Evolutionary conservation across 2,113 vertebrate genomes (phyloP), one percentile per base, ranked within the genome.

Genomic region (Sterrhoptilus dennistouni): DNA sequence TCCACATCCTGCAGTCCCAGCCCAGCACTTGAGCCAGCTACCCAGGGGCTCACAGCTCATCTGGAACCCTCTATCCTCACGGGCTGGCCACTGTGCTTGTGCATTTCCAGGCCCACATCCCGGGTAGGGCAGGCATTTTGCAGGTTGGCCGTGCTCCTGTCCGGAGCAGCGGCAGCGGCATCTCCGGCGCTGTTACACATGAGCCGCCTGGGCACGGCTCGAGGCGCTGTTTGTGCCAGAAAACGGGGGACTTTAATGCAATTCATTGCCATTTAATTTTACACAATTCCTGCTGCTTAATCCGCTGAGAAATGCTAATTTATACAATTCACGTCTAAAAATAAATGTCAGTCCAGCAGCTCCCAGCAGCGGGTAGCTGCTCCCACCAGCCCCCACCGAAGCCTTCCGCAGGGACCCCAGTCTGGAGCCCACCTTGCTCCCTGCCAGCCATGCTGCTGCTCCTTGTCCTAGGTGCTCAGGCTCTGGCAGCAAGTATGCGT

Each of bases 231-330:
- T 95, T 92, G 95, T 95, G 95, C 95, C 94, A 96, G 95, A 95
- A 95, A 97, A 90, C 17, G 11, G 91, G 89, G 89, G 89, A 97
- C 95, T 97, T 95, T 88, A 97, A 97, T 96, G 94, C 94, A 95
- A 95, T 96, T 95, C 92, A 3, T 93, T 97, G 96, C 95, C 95
- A 97, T 95, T 97, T 97, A 96, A 96, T 97, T 97, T 97, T 96
- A 97, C 92, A 96, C 96, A 97, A 97, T 97, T 95, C 95, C 94
- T 81, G 94, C 96, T 95, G 96, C 94, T 95, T 95, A 95, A 96
- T 97, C 96, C 96, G 83, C 94, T 86, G 94, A 97, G 94, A 95
- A 97, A 97, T 96, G 96, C 94, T 97, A 96, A 97, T 97, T 97
- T 97, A 97, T 96, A 97, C 96, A 92, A 96, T 97, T 96, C 95